Evolutionary conservation across 1,140 invertebrate species (phyloP).

Genomic region (Ctenoplectra terminalis): DNA sequence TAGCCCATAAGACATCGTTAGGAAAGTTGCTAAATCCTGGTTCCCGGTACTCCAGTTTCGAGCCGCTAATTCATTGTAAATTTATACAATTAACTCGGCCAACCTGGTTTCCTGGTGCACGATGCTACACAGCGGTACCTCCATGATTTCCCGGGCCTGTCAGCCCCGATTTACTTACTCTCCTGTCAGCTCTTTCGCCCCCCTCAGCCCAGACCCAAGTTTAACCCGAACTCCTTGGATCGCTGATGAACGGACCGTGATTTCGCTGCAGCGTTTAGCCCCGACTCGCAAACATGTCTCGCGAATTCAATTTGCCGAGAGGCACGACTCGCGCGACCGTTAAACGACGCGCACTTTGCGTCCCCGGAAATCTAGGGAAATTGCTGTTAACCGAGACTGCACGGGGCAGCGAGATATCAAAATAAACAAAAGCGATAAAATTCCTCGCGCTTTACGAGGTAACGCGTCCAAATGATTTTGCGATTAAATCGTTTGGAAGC

Average conservation of each 20-base stretch:
- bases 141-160: conserved; percentile 38
- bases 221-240: conserved; percentile 21
- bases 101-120: conserved; percentile 28
- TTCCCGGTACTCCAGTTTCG: background rate
- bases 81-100: conserved; percentile 66
- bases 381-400: too few relatives aligned
- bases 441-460: too few relatives aligned
- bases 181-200: background rate
- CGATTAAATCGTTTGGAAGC: background rate
- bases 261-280: conserved; percentile 7
- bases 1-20: conserved; percentile 35
- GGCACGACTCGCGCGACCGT: background rate
- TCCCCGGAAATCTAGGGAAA: background rate
- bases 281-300: background rate
- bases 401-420: background rate
- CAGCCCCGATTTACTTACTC: conserved; percentile 27
- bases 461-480: background rate
- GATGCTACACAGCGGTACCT: conserved; percentile 13
- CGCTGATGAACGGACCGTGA: conserved; percentile 31
- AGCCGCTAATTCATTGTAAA: conserved; percentile 67
- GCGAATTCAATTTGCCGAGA: conserved; percentile 29
- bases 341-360: background rate
- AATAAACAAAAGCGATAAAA: background rate
- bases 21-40: conserved; percentile 35
- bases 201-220: background rate